Base-by-base conservation (phyloP, 2,113 vertebrate species). In the Neolamprologus modestus region DNA sequence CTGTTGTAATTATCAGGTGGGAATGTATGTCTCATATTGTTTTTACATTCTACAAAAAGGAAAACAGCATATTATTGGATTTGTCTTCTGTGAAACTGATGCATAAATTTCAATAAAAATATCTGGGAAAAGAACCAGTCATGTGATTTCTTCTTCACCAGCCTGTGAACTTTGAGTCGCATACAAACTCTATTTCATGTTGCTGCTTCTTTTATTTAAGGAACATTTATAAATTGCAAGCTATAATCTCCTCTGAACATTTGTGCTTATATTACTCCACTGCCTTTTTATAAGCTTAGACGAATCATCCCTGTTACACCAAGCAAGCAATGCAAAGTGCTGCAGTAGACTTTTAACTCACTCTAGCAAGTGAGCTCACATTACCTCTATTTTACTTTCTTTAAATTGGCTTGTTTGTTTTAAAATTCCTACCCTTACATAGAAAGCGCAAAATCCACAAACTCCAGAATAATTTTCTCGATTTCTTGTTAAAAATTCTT, bases 291-390 rank as follows among this genome's bases (percentile, higher is more conserved):
- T 14, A 28, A 57, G 24, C 55, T 5, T 57, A 16, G 54, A 57
- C 24, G 0, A 57, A 57, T 57, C 24, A 28, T 57, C 24, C 24
- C 24, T 57, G 55, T 57, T 16, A 16, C 24, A 57, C 55, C 55
- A 57, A 28, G 13, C 55, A 28, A 57, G 55, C 55, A 57, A 16
- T 57, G 24, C 24, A 28, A 57, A 57, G 7, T 57, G 24, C 24
- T 59, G 7, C 55, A 59, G 7, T 0, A 3, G 55, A 59, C 55
- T 59, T 59, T 1, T 2, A 28, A 59, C 24, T 0, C 55, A 59
- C 55, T 16, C 55, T 0, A 28, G 55, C 55, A 1, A 28, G 55
- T 57, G 55, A 57, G 24, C 55, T 59, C 24, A 59, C 24, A 16
- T 57, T 57, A 5, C 24, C 55, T 59, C 24, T 28, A 59, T 5